Percentiles rank a stretch among this genome's conserved stretches.
Conservation (phyloP, 2,113 vertebrate genomes). For the Cyprinodon variegatus region DNA sequence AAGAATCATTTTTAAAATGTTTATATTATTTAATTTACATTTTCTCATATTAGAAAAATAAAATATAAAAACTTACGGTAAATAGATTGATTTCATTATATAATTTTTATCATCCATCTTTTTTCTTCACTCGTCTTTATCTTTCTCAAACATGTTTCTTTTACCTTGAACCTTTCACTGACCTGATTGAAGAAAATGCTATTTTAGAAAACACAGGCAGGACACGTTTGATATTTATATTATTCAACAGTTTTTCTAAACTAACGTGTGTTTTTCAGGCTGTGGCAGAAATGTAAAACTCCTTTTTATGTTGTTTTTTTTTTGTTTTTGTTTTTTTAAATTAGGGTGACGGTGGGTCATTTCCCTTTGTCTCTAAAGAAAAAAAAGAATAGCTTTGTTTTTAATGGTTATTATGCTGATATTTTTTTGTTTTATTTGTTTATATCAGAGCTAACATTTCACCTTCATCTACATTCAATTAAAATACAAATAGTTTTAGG, state of each 20-base stretch:
- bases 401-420: constrained; percentile 18
- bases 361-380: neutral
- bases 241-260: constrained; percentile 7
- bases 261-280: neutral
- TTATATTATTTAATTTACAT: neutral
- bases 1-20: neutral
- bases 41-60: neutral
- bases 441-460: neutral
- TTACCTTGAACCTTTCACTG: constrained; percentile 18
- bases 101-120: neutral
- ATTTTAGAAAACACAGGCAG: neutral
- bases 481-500: neutral
- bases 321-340: neutral
- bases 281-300: neutral
- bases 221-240: constrained; percentile 2
- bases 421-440: constrained; percentile 21
- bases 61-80: too few relatives aligned
- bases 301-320: too few relatives aligned
- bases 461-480: neutral
- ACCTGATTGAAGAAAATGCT: constrained; percentile 20
- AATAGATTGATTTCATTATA: neutral
- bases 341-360: neutral
- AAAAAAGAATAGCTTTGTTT: constrained; percentile 8
- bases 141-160: neutral
- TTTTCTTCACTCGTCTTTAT: too few relatives aligned